Evolutionary conservation across 2,113 vertebrate species (phyloP), one percentile per base, ranked within the genome.

Genomic region (Nyctibius bracteatus): DNA sequence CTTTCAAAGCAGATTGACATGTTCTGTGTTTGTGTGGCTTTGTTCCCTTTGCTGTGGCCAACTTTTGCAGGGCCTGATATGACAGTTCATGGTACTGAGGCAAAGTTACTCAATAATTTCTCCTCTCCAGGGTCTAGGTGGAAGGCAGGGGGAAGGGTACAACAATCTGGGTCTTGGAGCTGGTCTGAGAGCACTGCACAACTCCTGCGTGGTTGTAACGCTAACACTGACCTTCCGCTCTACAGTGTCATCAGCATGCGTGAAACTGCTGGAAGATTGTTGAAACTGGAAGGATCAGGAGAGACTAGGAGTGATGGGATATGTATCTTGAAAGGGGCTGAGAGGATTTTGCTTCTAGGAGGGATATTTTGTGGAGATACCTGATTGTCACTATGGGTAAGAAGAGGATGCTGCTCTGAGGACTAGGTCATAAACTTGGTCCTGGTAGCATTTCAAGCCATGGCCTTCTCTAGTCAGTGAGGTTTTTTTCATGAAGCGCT

Each of bases 201-300:
- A 5, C 62, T 75, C 28, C 16, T 44, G 35, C 24, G 1, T 23
- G 41, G 19, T 33, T 77, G 35, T 43, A 46, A 46, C 23, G 5
- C 41, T 54, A 28, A 31, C 11, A 2, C 37, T 66, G 70, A 44
- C 46, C 47, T 66, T 57, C 65, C 0, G 2, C 23, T 41, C 25
- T 57, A 25, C 22, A 7, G 37, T 10, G 16, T 35, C 61, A 47
- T 25, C 55, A 68, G 22, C 30, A 13, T 3, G 18, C 1, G 0
- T 46, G 54, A 57, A 82, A n/a, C 47, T 66, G 23, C 37, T 63
- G 16, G 30, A 16, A 55, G n/a, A 27, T 10, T 37, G 20, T 28
- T 72, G 55, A 79, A 88, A 21, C 59, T 68, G 49, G 59, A 80
- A 83, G 49, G 25, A 80, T 49, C 43, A 22, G 49, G 43, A 63